Evolutionary conservation across 2,888 invertebrate genomes (phyloP), one percentile per base, ranked within the genome.

Genomic region (Drosophila conformis): DNA sequence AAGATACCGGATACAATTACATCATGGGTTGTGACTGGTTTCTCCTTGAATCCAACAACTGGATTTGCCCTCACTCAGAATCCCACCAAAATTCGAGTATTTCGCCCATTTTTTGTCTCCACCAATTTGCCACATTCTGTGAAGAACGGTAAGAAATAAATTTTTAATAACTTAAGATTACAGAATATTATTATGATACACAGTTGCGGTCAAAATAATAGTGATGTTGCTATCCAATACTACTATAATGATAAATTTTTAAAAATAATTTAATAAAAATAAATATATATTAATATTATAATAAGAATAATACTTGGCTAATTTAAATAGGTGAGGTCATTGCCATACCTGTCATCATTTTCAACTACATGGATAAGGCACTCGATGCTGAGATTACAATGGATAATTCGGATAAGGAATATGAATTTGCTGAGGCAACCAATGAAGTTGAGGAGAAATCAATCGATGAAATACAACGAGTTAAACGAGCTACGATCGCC

Each of bases 71-170:
- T 98, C 10, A 95, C 96, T 3, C 95, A 96, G 31, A 93, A 94
- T 5, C 94, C 96, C 2, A 94, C 95, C 77, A 95, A 95, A 95
- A 94, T 95, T 54, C 95, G 95, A 91, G 97, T 97, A 0, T 96
- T 97, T 93, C 95, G 96, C 82, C 96, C 96, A 1, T 97, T 99
- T 93, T 97, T 97, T 80, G 95, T 99, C 40, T 96, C 96, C 4
- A 94, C 98, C 27, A 97, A 98, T 92, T 93, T 99, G 49, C 99
- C 99, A 0, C 96, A 97, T 86, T 96, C 97, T 0, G 95, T 99
- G 8, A 97, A 98, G 85, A 95, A 96, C 70, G 98, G 98, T 62
- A 98, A 99, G 94, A 95, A 13, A 27, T 11, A 0, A 13, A n/a
- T 13, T 27, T 1, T 13, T 21, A 52, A 31, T 10, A 6, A 53